A percentile compares a stretch with the other conserved stretches of the same genome.
Conservation (phyloP, 2,113 vertebrate species). For the Nanger granti region DNA sequence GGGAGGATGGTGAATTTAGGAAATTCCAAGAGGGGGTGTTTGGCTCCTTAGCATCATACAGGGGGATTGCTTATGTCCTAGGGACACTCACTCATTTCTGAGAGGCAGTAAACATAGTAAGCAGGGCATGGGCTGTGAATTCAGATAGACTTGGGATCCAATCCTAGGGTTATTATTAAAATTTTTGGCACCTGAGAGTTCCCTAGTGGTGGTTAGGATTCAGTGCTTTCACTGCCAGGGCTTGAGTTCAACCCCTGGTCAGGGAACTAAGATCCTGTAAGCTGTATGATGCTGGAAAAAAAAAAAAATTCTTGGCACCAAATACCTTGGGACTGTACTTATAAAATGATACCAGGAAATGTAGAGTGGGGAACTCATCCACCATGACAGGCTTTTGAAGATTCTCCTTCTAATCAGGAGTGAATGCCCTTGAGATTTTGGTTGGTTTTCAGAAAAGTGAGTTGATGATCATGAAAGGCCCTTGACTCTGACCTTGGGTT, state of each 20-base stretch:
- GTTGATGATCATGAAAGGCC: neutral
- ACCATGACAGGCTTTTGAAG: neutral
- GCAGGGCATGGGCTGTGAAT: neutral
- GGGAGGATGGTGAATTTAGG: neutral
- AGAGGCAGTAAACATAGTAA: neutral
- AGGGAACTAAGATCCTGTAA: neutral
- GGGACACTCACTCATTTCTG: neutral
- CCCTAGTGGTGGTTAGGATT: neutral
- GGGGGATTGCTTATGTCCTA: too few relatives aligned
- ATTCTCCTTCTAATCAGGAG: neutral
- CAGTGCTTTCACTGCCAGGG: neutral
- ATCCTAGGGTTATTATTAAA: neutral
- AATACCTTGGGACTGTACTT: neutral
- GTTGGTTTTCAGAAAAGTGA: neutral
- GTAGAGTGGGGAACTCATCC: neutral
- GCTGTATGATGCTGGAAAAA: neutral
- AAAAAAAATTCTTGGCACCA: neutral
- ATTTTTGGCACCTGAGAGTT: neutral
- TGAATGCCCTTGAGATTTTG: neutral
- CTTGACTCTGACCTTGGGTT: neutral
- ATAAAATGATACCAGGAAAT: neutral
- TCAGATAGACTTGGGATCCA: neutral
- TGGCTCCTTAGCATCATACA: fast-evolving
- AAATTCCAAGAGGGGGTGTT: neutral
- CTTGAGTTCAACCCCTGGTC: neutral